phyloP scores from a whole-genome alignment of 2,113 vertebrate genomes.

The Hemiscyllium ocellatum region DNA sequence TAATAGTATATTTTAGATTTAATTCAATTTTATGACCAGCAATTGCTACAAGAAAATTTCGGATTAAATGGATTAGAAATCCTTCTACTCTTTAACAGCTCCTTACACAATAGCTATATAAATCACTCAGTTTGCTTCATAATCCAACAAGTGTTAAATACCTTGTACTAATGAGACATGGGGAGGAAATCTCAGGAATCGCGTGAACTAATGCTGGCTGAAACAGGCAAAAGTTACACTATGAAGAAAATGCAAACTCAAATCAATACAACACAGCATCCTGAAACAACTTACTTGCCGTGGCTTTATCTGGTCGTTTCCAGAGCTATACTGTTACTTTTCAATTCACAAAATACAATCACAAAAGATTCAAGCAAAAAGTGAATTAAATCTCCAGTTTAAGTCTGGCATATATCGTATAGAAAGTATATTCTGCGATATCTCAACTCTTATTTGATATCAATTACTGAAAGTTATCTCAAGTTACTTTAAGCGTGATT shows the following conservation, averaged over 20 bases:
- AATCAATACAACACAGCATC: neutral
- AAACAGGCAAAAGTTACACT: neutral
- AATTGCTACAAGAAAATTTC: neutral
- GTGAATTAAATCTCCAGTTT: neutral
- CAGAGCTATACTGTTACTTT: neutral
- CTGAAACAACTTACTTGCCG: neutral
- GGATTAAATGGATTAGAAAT: neutral
- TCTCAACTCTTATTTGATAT: neutral
- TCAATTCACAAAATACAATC: neutral
- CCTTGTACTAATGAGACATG: neutral
- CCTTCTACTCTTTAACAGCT: neutral
- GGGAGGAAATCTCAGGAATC: neutral
- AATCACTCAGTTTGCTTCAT: neutral
- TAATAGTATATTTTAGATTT: neutral
- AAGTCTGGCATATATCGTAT: neutral
- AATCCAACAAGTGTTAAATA: neutral
- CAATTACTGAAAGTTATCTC: neutral
- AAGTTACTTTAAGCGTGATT: neutral
- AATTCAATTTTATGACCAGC: neutral
- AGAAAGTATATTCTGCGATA: neutral
- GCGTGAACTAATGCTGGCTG: neutral
- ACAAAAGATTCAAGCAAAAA: neutral
- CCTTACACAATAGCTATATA: neutral
- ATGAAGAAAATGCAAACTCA: neutral
- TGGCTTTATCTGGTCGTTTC: neutral